A percentile compares a stretch with the other conserved stretches of the same genome.
phyloP scores from a whole-genome alignment of 2,888 invertebrate species.

The Sepiola atlantica region DNA sequence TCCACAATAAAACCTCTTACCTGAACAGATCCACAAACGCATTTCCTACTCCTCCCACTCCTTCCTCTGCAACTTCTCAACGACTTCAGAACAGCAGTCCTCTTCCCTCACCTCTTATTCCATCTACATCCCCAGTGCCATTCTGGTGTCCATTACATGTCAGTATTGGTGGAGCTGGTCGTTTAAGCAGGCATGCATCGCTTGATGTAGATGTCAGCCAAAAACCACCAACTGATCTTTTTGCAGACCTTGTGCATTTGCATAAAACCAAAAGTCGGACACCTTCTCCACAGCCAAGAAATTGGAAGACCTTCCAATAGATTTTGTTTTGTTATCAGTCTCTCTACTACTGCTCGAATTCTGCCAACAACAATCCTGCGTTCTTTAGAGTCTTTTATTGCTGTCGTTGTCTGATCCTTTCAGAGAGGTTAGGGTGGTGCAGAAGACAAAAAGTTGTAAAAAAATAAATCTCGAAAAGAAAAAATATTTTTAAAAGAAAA shows the following conservation, averaged over 20 bases:
- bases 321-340: neutral
- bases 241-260: constrained; percentile 44
- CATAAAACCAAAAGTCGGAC: constrained; percentile 40
- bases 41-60: neutral
- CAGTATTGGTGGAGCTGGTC: neutral
- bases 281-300: constrained; percentile 39
- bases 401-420: no score
- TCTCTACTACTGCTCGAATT: neutral
- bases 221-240: constrained; percentile 36
- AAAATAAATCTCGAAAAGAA: no score
- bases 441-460: no score
- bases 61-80: neutral
- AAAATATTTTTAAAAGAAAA: no score
- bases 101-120: neutral
- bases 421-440: no score
- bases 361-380: no score
- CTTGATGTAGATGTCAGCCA: neutral
- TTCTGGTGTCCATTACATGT: neutral
- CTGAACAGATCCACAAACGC: neutral
- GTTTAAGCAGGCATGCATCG: neutral
- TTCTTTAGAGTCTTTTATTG: no score
- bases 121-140: constrained; percentile 18
- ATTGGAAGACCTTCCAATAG: constrained; percentile 38
- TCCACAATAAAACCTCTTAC: constrained; percentile 13
- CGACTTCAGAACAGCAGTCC: neutral